A percentile compares a stretch with the other conserved stretches of the same genome.
phyloP scores from a whole-genome alignment of 2,888 invertebrate genomes.

The Ptycholaimellus sp. region DNA sequence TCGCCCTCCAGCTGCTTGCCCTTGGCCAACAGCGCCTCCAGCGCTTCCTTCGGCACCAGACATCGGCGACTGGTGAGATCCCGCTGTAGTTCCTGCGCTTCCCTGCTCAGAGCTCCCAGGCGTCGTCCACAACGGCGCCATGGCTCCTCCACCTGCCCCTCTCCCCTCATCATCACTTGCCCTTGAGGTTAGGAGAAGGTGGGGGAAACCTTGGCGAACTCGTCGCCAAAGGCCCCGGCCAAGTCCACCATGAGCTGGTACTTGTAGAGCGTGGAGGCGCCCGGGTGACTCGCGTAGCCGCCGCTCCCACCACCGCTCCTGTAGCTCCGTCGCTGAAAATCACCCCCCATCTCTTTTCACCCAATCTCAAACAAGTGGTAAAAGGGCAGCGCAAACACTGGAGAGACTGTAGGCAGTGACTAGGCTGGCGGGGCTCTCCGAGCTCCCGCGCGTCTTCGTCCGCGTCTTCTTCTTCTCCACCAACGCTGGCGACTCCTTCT shows the following conservation, averaged over 20 bases:
- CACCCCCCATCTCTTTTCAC: no score
- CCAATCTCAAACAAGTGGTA: no score
- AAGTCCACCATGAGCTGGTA: slow-evolving; percentile 16
- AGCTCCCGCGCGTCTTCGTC: no score
- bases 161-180: no score
- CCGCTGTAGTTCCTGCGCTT: slow-evolving; percentile 43
- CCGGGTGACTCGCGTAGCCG: slow-evolving; percentile 5
- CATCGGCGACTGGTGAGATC: slow-evolving; percentile 43
- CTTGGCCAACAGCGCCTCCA: slow-evolving; percentile 12
- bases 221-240: slow-evolving; percentile 18
- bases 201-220: slow-evolving; percentile 12
- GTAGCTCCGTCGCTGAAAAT: no score
- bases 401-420: no score
- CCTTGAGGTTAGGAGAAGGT: not conserved
- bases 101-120: slow-evolving; percentile 24
- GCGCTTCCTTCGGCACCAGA: slow-evolving; percentile 16
- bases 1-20: no score
- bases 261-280: slow-evolving; percentile 8
- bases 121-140: slow-evolving; percentile 1
- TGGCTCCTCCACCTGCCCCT: slow-evolving; percentile 12
- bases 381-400: no score
- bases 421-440: no score
- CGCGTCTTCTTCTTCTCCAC: no score
- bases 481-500: no score
- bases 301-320: not conserved